Conservation (phyloP, 1,140 invertebrate species). For the Hylyphantes graminicola region DNA sequence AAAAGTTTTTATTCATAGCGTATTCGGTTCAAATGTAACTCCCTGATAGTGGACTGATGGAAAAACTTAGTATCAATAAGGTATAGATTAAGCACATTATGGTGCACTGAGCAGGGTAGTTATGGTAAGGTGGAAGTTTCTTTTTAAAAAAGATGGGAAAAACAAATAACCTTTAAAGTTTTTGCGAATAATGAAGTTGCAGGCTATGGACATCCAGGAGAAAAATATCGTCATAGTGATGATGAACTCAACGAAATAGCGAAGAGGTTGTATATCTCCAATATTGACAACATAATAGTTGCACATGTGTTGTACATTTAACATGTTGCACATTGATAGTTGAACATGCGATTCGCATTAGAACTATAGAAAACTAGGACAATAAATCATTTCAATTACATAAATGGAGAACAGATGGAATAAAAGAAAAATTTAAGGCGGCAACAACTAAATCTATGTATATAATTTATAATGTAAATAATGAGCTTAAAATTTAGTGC, state of each 20-base stretch:
- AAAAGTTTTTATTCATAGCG: conserved; percentile 32
- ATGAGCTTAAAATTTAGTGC: too few species aligned
- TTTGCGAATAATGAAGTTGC: conserved; percentile 31
- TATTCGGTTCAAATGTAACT: conserved; percentile 42
- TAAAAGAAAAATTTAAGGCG: conserved; percentile 36
- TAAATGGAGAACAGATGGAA: not conserved
- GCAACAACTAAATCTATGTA: too few species aligned
- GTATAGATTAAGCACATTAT: conserved; percentile 41
- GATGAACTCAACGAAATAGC: conserved; percentile 49
- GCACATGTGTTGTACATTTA: conserved; percentile 36
- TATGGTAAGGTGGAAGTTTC: conserved; percentile 23
- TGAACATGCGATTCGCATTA: too few species aligned
- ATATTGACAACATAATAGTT: conserved; percentile 15
- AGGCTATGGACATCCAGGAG: conserved; percentile 16
- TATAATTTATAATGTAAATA: too few species aligned
- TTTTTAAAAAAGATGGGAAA: conserved; percentile 41
- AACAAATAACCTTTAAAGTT: conserved; percentile 43
- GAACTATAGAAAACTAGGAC: conserved; percentile 31
- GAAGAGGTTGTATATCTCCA: conserved; percentile 12
- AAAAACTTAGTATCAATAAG: conserved; percentile 51
- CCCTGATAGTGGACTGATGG: conserved; percentile 41
- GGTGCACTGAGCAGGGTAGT: not conserved
- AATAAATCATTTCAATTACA: conserved; percentile 37
- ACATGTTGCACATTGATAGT: too few species aligned
- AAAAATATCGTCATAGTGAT: conserved; percentile 33